Evolutionary conservation across 2,888 invertebrate species (phyloP).

Genomic region (Lomographa bimaculata): DNA sequence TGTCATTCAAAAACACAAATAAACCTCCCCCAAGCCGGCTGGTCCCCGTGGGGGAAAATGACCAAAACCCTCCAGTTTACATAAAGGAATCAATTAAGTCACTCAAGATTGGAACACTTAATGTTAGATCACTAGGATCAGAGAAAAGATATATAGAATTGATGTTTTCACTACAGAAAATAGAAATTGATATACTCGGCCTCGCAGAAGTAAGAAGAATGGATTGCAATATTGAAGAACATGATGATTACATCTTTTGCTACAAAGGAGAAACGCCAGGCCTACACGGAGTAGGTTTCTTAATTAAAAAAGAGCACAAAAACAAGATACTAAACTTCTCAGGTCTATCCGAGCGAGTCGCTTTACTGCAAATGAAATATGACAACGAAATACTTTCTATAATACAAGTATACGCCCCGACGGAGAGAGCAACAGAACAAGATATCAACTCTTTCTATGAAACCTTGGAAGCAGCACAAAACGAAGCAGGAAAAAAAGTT

Average conservation of each 20-base stretch:
- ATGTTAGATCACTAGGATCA: constrained; percentile 10
- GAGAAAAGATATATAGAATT: too few relatives aligned
- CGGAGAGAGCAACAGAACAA: too few relatives aligned
- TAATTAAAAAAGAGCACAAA: constrained; percentile 7
- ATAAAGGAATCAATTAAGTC: not conserved
- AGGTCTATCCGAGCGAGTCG: constrained; percentile 9
- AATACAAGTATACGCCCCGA: too few relatives aligned
- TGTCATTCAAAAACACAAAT: not conserved
- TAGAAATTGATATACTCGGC: too few relatives aligned
- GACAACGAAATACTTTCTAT: too few relatives aligned
- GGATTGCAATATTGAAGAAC: too few relatives aligned
- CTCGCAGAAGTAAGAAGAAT: too few relatives aligned
- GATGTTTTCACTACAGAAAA: not conserved
- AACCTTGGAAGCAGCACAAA: too few relatives aligned
- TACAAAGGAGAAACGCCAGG: constrained; percentile 8
- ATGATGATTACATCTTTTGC: constrained; percentile 9
- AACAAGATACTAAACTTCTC: constrained; percentile 2
- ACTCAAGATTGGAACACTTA: constrained; percentile 6
- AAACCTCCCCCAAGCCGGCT: constrained; percentile 19
- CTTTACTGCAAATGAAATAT: constrained; percentile 2
- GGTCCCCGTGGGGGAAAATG: constrained; percentile 24
- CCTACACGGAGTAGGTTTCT: constrained; percentile 5
- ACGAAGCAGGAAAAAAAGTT: too few relatives aligned
- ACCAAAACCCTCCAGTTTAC: constrained; percentile 25
- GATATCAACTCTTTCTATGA: too few relatives aligned